phyloP scores from a whole-genome alignment of 2,797 vertebrate genomes.

The Lacerta viridis region DNA sequence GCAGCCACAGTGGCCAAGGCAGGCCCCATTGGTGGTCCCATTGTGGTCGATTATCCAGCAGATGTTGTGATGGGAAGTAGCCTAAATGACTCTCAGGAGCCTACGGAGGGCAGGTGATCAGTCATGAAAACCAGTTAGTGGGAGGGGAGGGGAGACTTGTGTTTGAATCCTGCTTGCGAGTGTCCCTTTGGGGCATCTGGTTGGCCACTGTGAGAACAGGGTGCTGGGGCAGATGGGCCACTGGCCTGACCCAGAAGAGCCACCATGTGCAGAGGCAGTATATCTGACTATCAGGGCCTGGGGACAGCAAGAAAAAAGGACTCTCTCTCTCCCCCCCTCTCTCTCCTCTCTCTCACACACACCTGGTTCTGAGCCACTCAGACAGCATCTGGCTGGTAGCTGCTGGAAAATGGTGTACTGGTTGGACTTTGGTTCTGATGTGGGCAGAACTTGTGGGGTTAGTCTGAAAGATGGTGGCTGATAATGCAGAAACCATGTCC shows the following conservation, averaged over 20 bases:
- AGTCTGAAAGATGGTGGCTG: neutral
- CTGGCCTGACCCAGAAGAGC: too few relatives aligned
- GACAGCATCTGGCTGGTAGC: neutral
- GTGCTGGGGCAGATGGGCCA: too few relatives aligned
- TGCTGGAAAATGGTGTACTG: neutral
- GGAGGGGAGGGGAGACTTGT: too few relatives aligned
- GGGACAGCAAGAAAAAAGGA: neutral
- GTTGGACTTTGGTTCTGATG: neutral
- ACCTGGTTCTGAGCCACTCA: neutral
- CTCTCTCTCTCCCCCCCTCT: neutral
- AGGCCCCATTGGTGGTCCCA: neutral
- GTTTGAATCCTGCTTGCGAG: too few relatives aligned
- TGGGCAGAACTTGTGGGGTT: neutral
- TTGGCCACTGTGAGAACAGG: too few relatives aligned
- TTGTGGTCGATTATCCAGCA: too few relatives aligned
- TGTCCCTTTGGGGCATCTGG: too few relatives aligned
- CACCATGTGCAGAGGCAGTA: neutral
- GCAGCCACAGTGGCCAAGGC: neutral
- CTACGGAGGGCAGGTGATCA: fast-evolving
- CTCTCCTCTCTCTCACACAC: too few relatives aligned
- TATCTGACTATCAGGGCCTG: too few relatives aligned
- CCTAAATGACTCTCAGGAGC: neutral
- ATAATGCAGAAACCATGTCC: neutral
- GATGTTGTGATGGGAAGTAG: too few relatives aligned
- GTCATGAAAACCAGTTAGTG: too few relatives aligned